Conservation (phyloP, 2,888 invertebrate species). For the Crioceris asparagi region DNA sequence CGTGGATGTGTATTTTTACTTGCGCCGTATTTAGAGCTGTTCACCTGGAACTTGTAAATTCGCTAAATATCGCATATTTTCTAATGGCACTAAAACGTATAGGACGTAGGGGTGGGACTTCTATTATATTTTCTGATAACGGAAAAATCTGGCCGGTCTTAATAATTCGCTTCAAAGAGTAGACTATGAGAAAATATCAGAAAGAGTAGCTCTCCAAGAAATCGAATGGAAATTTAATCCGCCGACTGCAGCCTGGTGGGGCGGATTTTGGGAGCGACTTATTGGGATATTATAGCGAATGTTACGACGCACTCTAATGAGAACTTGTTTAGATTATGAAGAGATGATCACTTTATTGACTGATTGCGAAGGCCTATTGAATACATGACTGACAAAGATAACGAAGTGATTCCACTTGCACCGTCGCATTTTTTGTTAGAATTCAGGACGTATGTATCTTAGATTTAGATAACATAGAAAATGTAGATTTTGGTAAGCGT, state of each 20-base stretch:
- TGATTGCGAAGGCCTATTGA: no score
- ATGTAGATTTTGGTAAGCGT: no score
- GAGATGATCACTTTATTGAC: no score
- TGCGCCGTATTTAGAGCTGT: conserved; percentile 15
- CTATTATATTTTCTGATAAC: conserved; percentile 10
- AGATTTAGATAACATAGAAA: no score
- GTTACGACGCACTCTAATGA: no score
- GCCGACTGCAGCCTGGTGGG: conserved; percentile 33
- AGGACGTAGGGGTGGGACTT: conserved; percentile 25
- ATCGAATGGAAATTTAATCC: conserved; percentile 30
- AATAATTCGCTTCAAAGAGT: conserved; percentile 10
- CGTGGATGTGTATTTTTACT: conserved; percentile 12
- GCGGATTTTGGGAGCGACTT: no score
- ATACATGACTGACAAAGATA: no score
- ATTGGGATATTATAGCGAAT: no score
- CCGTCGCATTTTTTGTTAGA: no score
- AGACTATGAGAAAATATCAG: conserved; percentile 12
- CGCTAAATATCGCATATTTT: conserved; percentile 25
- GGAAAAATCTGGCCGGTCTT: conserved; percentile 7
- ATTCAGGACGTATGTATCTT: no score
- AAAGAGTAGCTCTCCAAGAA: conserved; percentile 10
- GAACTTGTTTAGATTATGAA: no score
- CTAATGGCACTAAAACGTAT: conserved; percentile 24
- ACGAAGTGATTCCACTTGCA: no score
- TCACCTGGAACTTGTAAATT: conserved; percentile 9